Base-by-base conservation (phyloP, 92 coral and sea anemone species). In the Montipora capitata region DNA sequence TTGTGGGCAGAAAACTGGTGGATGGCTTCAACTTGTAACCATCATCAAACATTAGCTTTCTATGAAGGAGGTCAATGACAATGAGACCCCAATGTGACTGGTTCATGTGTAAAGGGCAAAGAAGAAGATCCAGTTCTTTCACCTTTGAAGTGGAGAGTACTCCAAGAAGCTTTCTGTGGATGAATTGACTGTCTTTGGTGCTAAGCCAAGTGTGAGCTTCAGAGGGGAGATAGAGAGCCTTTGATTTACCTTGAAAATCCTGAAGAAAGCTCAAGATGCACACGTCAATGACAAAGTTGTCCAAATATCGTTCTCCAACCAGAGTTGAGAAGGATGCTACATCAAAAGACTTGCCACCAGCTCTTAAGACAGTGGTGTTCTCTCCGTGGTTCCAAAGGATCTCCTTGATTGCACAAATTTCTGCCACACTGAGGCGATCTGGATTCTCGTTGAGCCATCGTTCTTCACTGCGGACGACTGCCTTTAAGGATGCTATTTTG, bases 251-350 rank as follows among this genome's bases (percentile, higher is more conserved):
- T 43, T 67, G 76, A 54, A 77, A 71, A 51, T 83, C 88, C 44
- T 83, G 63, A 3, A 73, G 81, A 73, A 54, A 83, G 6, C 57
- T 4, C 9, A n/a, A 72, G 58, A 83, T 92, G 13, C 49, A 64
- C 20, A 81, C 52, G 54, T 92, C 92, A 57, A 92, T 92, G 78
- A 73, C 68, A 40, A 92, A 92, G 57, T 92, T 92, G 79, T 92
- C 92, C n/a, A 87, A 8, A 68, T 92, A 77, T 41, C 92, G 72
- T 70, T 92, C 90, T 8, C 38, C 52, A 18, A 76, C 73, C 16
- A 85, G 74, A n/a, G n/a, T n/a, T n/a, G n/a, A 64, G 69, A 90
- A 75, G 11, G 87, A 85, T 41, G 79, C 17, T 1, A 85, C 83
- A 76, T 90, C 90, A 7, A 90, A 66, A 0, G 87, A 90, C 73